A percentile compares a stretch with the other conserved stretches of the same genome.
phyloP scores from a whole-genome alignment of 2,113 vertebrate genomes.

The Gambusia holbrooki region DNA sequence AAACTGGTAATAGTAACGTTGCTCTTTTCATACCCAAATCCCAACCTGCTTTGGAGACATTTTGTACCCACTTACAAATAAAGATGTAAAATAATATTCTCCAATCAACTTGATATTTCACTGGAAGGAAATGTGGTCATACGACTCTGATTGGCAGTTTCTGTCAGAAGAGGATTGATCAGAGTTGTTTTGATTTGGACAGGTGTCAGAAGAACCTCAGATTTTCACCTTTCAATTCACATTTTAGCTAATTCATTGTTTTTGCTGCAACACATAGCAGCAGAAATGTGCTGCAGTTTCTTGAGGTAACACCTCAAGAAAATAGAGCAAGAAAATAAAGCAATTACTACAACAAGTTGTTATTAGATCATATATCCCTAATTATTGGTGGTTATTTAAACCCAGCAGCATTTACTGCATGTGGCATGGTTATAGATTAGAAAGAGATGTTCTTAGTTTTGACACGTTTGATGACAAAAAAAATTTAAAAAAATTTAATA shows the following conservation, averaged over 20 bases:
- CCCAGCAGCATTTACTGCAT: too few relatives aligned
- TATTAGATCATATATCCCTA: neutral
- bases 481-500: too few relatives aligned
- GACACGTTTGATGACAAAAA: neutral
- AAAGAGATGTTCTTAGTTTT: neutral
- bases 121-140: neutral
- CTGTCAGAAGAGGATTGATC: neutral
- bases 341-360: neutral
- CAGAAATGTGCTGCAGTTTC: neutral
- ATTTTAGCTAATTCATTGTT: neutral
- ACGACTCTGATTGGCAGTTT: neutral
- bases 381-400: too few relatives aligned
- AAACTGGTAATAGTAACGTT: neutral
- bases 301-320: neutral
- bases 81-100: neutral
- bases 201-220: too few relatives aligned
- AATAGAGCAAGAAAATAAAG: neutral
- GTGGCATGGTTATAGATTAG: too few relatives aligned
- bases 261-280: neutral
- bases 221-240: neutral
- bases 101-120: neutral
- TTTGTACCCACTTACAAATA: neutral
- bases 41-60: neutral
- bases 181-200: too few relatives aligned
- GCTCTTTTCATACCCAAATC: neutral